These are phyloP conservation scores for Oceanodroma tethys DNA, from an alignment of 2,113 vertebrate species.

Conservation along the genomic window DNA sequence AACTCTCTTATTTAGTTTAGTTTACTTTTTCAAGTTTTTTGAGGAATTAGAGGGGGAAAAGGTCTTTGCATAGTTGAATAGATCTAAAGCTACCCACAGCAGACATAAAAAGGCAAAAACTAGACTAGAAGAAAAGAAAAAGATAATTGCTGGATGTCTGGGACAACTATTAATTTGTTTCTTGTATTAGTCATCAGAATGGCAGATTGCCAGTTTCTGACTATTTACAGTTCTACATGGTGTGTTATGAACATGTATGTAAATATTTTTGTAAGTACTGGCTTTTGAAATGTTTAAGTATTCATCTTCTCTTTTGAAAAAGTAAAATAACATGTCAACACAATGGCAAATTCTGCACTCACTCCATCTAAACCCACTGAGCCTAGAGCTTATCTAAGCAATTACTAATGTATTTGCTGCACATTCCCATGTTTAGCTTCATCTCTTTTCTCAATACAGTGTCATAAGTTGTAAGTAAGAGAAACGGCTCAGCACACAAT, in stretches of 20 bases:
- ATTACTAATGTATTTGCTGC: background rate
- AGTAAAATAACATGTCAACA: background rate
- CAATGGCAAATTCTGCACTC: background rate
- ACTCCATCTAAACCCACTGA: background rate
- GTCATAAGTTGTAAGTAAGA: background rate
- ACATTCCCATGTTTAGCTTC: background rate
- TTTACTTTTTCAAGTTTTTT: background rate
- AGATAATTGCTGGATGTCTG: background rate
- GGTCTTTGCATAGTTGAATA: background rate
- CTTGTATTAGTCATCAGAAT: background rate
- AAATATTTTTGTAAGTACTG: background rate
- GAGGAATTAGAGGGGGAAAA: background rate
- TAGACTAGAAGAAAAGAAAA: background rate
- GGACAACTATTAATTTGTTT: background rate
- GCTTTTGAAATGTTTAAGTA: background rate
- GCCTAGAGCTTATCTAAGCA: background rate
- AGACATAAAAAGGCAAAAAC: background rate
- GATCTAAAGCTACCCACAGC: background rate
- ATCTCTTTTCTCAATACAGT: background rate
- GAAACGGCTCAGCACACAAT: background rate
- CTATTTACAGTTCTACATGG: background rate
- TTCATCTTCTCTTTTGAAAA: background rate
- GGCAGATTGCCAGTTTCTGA: background rate
- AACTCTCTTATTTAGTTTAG: background rate
- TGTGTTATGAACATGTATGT: background rate